Evolutionary conservation across 2,797 vertebrate species (phyloP), one percentile per base, ranked within the genome.

Genomic region (Coreius guichenoti): DNA sequence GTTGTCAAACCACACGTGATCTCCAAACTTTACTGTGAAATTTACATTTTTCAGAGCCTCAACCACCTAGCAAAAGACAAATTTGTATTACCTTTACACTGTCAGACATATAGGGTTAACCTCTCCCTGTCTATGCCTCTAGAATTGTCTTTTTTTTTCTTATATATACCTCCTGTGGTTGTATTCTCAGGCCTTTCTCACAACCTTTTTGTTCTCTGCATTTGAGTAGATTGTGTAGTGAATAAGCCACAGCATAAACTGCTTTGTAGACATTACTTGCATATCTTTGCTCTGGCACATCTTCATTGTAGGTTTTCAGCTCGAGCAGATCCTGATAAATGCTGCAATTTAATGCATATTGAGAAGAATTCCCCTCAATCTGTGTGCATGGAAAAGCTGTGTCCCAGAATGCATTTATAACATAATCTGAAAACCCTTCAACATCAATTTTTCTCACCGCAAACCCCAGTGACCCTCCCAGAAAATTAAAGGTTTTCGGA

Each of bases 191-290:
- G 6, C 33, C 76, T 31, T 87, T 92, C 31, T 93, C 89, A 90
- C 94, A 96, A 0, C 88, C 89, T 16, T 86, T 72, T 43, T 31
- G 75, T 1, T 72, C 23, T 65, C 89, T 88, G 45, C 95, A 95
- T 1, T 89, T 90, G 0, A 95, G 51, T 67, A 94, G 83, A 45
- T 75, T 92, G 82, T 94, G 92, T 78, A 95, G 84, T 67, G 94
- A 92, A 89, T 94, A 88, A 2, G 94, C 94, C 11, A 94, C 90
- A 33, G 95, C 92, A 82, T 94, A 95, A 7, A 95, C 83, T 19
- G 93, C 94, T 89, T 92, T 95, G 86, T 95, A 95, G 13, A 95
- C 94, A 73, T 94, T 95, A 63, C 75, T 86, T 1, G 93, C 92
- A 82, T 93, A 93, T 90, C 93, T 93, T 67, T 95, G 83, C 85